Conservation (phyloP, 2,888 invertebrate genomes). For the Autographa gamma region DNA sequence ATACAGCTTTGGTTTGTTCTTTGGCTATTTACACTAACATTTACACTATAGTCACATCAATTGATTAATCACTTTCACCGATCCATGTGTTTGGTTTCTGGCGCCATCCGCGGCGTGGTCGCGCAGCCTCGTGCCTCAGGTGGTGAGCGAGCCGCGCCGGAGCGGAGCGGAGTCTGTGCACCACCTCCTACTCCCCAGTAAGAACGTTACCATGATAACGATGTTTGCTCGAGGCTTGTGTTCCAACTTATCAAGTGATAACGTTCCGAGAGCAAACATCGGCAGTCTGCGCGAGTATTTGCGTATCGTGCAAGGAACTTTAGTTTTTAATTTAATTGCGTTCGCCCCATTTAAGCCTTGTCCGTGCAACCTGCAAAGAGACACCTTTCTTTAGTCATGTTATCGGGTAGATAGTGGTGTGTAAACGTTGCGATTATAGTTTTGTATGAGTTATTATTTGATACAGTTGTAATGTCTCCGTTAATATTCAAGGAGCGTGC, state of each 20-base stretch:
- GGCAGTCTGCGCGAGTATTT: slow-evolving; percentile 84
- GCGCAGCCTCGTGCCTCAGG: slow-evolving; percentile 61
- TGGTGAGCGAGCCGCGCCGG: slow-evolving; percentile 70
- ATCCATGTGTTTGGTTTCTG: slow-evolving; percentile 67
- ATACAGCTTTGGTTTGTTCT: slow-evolving; percentile 69
- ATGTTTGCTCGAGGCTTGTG: slow-evolving; percentile 86
- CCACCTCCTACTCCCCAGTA: slow-evolving; percentile 74
- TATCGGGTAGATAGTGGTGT: slow-evolving; percentile 66
- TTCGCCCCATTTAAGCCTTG: slow-evolving; percentile 71
- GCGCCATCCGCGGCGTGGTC: slow-evolving; percentile 45
- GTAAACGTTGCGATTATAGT: slow-evolving; percentile 54
- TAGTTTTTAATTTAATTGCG: slow-evolving; percentile 77
- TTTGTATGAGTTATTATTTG: slow-evolving; percentile 52
- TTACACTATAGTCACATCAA: slow-evolving; percentile 61
- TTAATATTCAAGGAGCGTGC: slow-evolving; percentile 47
- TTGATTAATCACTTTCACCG: slow-evolving; percentile 59
- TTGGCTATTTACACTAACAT: slow-evolving; percentile 66
- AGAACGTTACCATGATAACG: slow-evolving; percentile 86
- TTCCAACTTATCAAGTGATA: slow-evolving; percentile 88
- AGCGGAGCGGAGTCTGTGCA: slow-evolving; percentile 75
- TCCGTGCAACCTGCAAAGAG: slow-evolving; percentile 78
- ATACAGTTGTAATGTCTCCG: slow-evolving; percentile 32
- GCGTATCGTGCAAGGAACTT: slow-evolving; percentile 83
- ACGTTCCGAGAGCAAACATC: slow-evolving; percentile 84
- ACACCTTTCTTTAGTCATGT: slow-evolving; percentile 69